Conservation (phyloP, 1,140 invertebrate species). For the Drosophila kanapiae region DNA sequence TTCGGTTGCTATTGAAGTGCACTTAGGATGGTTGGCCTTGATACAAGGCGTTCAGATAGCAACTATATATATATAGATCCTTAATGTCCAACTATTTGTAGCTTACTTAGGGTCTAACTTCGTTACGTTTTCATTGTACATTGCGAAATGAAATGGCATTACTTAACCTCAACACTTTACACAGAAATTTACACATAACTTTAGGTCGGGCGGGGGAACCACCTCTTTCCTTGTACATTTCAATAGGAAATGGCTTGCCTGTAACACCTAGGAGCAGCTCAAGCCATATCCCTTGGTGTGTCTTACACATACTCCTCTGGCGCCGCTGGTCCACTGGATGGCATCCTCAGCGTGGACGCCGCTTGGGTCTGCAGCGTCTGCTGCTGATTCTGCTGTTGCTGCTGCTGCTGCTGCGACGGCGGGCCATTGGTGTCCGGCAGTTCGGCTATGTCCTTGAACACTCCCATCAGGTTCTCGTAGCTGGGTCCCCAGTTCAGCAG, state of each 20-base stretch:
- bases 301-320: constrained; percentile 92
- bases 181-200: constrained; percentile 55
- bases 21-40: constrained; percentile 78
- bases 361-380: constrained; percentile 38
- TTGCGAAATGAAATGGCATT: constrained; percentile 71
- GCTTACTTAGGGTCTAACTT: constrained; percentile 22
- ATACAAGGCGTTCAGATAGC: constrained; percentile 78
- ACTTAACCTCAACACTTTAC: constrained; percentile 61
- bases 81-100: constrained; percentile 25
- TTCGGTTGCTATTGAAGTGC: constrained; percentile 49
- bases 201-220: background rate
- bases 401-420: constrained; percentile 43
- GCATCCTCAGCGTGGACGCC: constrained; percentile 88
- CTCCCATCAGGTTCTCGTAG: constrained; percentile 97
- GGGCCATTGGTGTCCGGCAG: constrained; percentile 92
- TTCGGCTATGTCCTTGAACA: constrained; percentile 98
- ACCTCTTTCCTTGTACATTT: background rate
- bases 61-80: constrained; percentile 14
- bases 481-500: constrained; percentile 98
- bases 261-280: background rate
- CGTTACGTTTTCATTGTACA: constrained; percentile 68
- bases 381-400: constrained; percentile 49
- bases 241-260: background rate
- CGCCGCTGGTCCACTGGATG: constrained; percentile 90
- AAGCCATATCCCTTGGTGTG: no score